Evolutionary conservation across 2,888 invertebrate species (phyloP).

Genomic region (Dryococelus australis): DNA sequence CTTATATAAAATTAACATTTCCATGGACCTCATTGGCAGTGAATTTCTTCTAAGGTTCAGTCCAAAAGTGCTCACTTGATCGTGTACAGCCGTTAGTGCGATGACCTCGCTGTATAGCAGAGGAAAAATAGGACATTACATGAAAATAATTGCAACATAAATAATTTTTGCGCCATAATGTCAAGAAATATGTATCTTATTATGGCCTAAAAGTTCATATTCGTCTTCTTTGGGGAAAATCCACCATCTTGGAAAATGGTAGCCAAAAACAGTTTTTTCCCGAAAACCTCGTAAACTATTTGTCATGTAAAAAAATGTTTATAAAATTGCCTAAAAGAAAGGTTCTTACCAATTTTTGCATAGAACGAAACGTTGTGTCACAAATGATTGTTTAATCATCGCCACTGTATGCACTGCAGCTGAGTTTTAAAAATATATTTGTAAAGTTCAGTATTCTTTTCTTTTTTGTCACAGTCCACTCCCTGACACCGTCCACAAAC

Average conservation of each 20-base stretch:
- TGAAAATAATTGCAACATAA: slow-evolving; percentile 12
- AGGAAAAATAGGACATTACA: neutral
- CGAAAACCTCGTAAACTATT: neutral
- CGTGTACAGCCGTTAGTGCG: no score
- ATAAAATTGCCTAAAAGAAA: neutral
- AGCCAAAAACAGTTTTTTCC: neutral
- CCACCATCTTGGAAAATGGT: neutral
- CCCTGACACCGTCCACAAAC: neutral
- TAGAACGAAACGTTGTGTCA: neutral
- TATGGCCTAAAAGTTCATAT: neutral
- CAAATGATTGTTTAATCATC: neutral
- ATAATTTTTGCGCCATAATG: neutral
- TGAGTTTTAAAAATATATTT: neutral
- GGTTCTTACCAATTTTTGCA: neutral
- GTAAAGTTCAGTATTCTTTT: neutral
- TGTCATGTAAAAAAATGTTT: neutral
- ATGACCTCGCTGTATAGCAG: neutral
- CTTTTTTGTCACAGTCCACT: neutral
- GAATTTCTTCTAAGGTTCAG: no score
- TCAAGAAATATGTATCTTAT: neutral
- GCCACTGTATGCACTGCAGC: neutral
- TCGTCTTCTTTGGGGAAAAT: neutral
- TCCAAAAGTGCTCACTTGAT: no score
- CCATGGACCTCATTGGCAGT: no score
- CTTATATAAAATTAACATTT: no score